Evolutionary conservation across 1,140 invertebrate genomes (phyloP), one percentile per base, ranked within the genome.

Genomic region (Drosophila sp.): DNA sequence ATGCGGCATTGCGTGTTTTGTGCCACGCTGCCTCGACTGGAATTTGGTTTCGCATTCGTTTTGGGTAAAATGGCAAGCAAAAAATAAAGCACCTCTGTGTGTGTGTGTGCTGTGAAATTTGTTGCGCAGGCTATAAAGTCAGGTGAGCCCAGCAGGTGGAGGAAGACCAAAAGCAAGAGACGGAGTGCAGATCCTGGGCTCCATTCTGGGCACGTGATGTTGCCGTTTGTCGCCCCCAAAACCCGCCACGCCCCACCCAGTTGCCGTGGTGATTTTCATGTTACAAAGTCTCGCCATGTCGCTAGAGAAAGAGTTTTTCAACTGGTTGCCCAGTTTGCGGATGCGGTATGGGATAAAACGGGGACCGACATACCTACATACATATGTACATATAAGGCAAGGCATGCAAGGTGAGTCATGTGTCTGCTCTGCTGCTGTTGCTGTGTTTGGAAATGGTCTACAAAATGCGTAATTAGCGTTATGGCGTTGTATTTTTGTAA

Each of bases 401-500:
- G 56, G 60, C 33, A 29, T 17, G 65, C 41, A 41, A 25, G 56
- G 54, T 80, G 70, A 72, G 74, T 76, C 78, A 78, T 81, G 69
- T 66, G 74, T 62, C 74, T 66, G 79, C 70, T 62, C 66, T 66
- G 79, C 66, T 40, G 11, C 47, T 44, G 33, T 44, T 72, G 66
- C 33, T 58, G 61, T 71, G 81, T 74, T 84, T 84, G 76, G 81
- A 84, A 84, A 77, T 80, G 81, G 81, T 50, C 63, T 85, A 75
- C 81, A 85, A 85, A 86, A 86, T 86, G 82, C 82, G 82, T 86
- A 86, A 86, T 86, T 86, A 86, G 82, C 82, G 82, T 86, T 86
- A 79, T 82, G 79, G 67, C 66, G 65, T 70, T 62, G 74, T 67
- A 80, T 85, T 85, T 85, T 54, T 60, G 56, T 54, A 47, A 57